These are phyloP conservation scores for Hippocampus guttulatus DNA, from an alignment of 2,113 vertebrate species.

Conservation along the genomic window DNA sequence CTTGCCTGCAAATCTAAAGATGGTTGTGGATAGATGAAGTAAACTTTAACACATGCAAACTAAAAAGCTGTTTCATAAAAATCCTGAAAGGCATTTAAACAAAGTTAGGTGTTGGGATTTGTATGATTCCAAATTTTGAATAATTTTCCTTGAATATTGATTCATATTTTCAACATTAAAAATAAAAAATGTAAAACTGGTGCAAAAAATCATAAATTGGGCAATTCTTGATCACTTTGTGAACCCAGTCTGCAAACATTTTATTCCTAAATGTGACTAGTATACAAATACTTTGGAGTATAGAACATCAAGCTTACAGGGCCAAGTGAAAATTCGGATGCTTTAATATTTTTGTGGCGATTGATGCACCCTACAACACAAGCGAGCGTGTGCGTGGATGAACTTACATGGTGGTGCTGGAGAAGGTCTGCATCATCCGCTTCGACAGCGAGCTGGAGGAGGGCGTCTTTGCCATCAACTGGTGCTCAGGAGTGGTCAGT, in stretches of 20 bases:
- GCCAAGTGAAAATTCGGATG: too few relatives aligned
- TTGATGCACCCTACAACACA: neutral
- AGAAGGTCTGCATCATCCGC: conserved; percentile 81
- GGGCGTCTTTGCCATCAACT: conserved; percentile 81
- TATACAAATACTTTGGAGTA: neutral
- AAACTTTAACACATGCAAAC: too few relatives aligned
- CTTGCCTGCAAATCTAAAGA: conserved; percentile 83
- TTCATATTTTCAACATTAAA: too few relatives aligned
- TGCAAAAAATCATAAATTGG: neutral
- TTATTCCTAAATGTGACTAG: neutral
- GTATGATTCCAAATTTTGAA: too few relatives aligned
- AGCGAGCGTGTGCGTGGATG: neutral
- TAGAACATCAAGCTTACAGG: neutral
- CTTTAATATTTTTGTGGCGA: neutral
- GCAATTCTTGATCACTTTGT: neutral
- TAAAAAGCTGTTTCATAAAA: too few relatives aligned
- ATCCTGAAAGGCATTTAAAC: too few relatives aligned
- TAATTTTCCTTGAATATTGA: too few relatives aligned
- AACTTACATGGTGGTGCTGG: conserved; percentile 81
- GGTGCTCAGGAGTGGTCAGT: conserved; percentile 87
- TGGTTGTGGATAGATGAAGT: neutral
- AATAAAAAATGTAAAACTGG: too few relatives aligned
- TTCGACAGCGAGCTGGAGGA: conserved; percentile 88
- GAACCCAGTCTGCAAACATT: neutral
- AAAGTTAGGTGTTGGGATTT: too few relatives aligned